Evolutionary conservation across 2,113 vertebrate genomes (phyloP), one percentile per base, ranked within the genome.

Genomic region (Nerophis ophidion): DNA sequence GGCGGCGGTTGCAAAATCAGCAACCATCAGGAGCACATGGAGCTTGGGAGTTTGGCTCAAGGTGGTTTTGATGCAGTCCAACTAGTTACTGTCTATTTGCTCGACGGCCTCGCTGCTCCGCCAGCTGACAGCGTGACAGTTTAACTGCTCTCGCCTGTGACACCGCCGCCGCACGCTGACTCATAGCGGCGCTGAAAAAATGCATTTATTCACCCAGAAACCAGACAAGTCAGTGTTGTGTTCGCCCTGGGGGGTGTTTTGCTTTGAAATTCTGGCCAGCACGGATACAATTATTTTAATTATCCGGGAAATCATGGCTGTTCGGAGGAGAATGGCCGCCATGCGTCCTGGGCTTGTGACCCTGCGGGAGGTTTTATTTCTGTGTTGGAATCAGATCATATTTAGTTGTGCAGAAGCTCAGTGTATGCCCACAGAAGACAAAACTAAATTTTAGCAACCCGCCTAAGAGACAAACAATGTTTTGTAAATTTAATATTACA

Each of bases 401-500:
- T 44, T 44, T 44, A 12, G 40, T 44, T 48, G 8, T 16, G 15
- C 12, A 44, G 12, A 44, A 44, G 13, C 47, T 48, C 47, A 14
- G 5, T 7, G n/a, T 8, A 5, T 8, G 47, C 47, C 47, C 5
- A 7, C 14, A 9, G 11, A 19, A 48, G n/a, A 26, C 49, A 51
- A 33, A 51, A 13, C 49, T 5, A 44, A 12, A 11, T 12, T 12
- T 5, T 4, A 49, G 48, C 48, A 11, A 17, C 38, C 26, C 57
- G 52, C 66, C 57, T 70, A 46, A 70, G 48, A 70, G 60, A 65
- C 71, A 67, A 69, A 74, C 67, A 65, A 8, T 73, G 64, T 75
- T 79, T 79, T 66, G 59, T 57, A 75, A 75, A 63, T 62, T 48
- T 54, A 56, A 74, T 59, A 61, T 59, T 47, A 63, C 54, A 71